A percentile compares a stretch with the other conserved stretches of the same genome.
These are phyloP conservation scores for Pemphigus obesinymphae DNA, from an alignment of 1,140 invertebrate genomes.

Conservation along the genomic window DNA sequence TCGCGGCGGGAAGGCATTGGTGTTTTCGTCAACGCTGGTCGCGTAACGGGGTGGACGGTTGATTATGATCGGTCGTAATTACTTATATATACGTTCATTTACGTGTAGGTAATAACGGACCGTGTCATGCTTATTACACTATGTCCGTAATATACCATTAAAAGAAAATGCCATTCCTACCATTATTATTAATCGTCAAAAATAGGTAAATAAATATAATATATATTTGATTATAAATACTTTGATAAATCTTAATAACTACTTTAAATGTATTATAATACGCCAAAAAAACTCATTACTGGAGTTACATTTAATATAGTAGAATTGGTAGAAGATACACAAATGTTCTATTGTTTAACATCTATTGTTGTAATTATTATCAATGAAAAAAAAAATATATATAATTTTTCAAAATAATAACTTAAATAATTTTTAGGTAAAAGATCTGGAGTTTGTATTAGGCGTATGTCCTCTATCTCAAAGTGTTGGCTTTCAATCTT, in stretches of 20 bases:
- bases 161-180: not conserved
- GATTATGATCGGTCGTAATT: too few relatives aligned
- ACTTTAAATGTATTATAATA: not conserved
- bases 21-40: too few relatives aligned
- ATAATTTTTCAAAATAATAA: not conserved
- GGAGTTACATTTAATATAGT: not conserved
- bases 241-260: too few relatives aligned
- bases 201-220: not conserved
- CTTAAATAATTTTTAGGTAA: not conserved
- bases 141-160: not conserved
- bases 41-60: too few relatives aligned
- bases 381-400: not conserved
- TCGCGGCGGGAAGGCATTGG: too few relatives aligned
- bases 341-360: not conserved
- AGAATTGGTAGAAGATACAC: not conserved
- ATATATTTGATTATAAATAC: not conserved
- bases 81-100: too few relatives aligned
- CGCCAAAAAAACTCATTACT: not conserved
- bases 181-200: not conserved
- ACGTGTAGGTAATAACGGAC: too few relatives aligned
- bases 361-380: not conserved
- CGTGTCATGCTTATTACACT: not conserved
- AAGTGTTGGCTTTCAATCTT: not conserved
- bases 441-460: not conserved
- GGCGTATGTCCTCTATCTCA: not conserved